Base-by-base conservation (phyloP, 2,888 invertebrate genomes). In the Euphydryas editha region DNA sequence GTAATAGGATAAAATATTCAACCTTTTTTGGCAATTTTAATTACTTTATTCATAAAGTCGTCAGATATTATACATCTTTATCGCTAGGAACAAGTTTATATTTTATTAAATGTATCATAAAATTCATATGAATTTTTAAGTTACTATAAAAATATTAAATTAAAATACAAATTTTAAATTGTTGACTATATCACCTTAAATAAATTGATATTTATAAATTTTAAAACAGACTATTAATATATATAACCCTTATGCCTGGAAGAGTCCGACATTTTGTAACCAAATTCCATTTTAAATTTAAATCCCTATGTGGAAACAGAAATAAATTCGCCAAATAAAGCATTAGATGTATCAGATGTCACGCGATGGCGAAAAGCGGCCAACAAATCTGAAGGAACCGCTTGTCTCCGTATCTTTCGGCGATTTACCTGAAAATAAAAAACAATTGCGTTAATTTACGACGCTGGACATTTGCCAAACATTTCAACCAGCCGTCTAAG, bases 381-480 rank as follows among this genome's bases (percentile, higher is more conserved):
- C 79, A 78, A 81, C 82, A 78, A 79, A 78, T 82, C 81, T 79
- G 78, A 78, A 79, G 73, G 72, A 80, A 78, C 80, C 83, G 76
- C 75, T 78, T 75, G 78, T 81, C 84, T 81, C 80, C 77, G 76
- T 81, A 82, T 85, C 84, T 85, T 85, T 85, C 84, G 87, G 83
- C 85, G 85, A 88, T 88, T 92, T 92, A 92, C 92, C 92, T 92
- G 92, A 85, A 89, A 92, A 91, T 81, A 91, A 90, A 85, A 81
- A 87, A 90, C 86, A 86, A 81, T 75, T 73, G 79, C 81, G 86
- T 92, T 90, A 92, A 91, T 92, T 91, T 90, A 92, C 88, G 81
- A 84, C 84, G 72, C 83, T 92, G 92, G 91, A 87, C 69, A 76
- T 61, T 71, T 69, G 92, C 92, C 92, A 92, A 90, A 85, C 84